Base-by-base conservation (phyloP, 2,888 invertebrate genomes). In the Sarcophaga caerulescens region DNA sequence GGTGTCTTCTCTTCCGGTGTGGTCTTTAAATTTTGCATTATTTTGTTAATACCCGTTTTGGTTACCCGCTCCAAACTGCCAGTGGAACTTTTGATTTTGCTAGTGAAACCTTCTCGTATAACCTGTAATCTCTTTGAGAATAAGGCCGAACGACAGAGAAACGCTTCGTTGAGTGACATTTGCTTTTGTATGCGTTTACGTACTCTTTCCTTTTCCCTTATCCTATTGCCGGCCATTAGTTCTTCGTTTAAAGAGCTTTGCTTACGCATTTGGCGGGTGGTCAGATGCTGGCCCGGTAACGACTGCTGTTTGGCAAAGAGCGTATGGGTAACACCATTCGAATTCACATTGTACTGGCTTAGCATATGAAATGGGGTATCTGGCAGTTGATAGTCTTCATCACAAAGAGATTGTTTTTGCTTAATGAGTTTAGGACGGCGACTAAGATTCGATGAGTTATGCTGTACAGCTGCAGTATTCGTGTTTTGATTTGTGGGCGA, bases 231-330 rank as follows among this genome's bases (percentile, higher is more conserved):
- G 3, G 97, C 97, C 96, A 98, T 97, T 17, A 97, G 94, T 91
- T 98, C 98, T 92, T 98, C 98, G 90, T 98, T 98, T 85, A 98
- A 94, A 1, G 98, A 98, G 87, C 97, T 96, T 92, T 98, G 98
- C 91, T 98, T 93, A n/a, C 93, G 91, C 77, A 88, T 84, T 76
- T 88, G 88, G 76, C 87, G 87, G 2, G 84, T 84, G 74, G 71
- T 88, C 57, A 59, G 63, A 65, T 14, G 77, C 17, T 75, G 77
- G 10, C 77, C 63, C 10, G 80, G 70, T 62, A 76, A 14, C n/a
- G 84, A 74, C 23, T 84, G 80, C 59, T 69, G 79, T 59, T 73
- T 81, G 19, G 78, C 75, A 35, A 90, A 90, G 52, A 92, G 87
- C n/a, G 88, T 90, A 82, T 88, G 92, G 89, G 88, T 90, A 66